Conservation (phyloP, 2,113 vertebrate genomes). For the Callopanchax toddi region DNA sequence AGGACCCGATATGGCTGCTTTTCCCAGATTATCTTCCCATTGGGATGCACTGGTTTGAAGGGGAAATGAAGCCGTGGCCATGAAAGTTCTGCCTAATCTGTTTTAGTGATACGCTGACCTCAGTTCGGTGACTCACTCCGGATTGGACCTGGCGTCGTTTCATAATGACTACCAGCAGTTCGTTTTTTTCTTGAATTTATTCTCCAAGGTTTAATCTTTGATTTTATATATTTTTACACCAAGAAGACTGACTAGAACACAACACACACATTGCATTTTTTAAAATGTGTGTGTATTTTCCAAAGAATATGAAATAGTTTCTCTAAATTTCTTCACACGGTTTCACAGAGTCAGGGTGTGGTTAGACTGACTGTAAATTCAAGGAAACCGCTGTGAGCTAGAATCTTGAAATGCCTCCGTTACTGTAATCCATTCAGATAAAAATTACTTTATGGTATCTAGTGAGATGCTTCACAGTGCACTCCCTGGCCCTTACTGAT, state of each 20-base stretch:
- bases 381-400: conserved; percentile 11
- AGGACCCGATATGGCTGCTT: conserved; percentile 72
- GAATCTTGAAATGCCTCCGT: conserved; percentile 38
- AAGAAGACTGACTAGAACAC: too few relatives aligned
- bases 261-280: too few relatives aligned
- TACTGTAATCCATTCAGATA: conserved; percentile 41
- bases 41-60: conserved; percentile 68
- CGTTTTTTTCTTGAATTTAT: too few relatives aligned
- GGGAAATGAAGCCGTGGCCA: conserved; percentile 65
- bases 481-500: conserved; percentile 48
- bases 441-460: conserved; percentile 64
- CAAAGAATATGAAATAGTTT: neutral
- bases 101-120: conserved; percentile 58
- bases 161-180: neutral
- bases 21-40: conserved; percentile 74
- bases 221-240: too few relatives aligned
- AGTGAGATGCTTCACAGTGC: conserved; percentile 49
- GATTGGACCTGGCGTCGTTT: conserved; percentile 39
- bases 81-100: conserved; percentile 71
- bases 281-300: conserved; percentile 11
- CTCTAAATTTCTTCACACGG: too few relatives aligned
- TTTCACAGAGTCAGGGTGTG: neutral
- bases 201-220: too few relatives aligned
- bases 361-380: conserved; percentile 4
- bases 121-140: conserved; percentile 51